phyloP scores from a whole-genome alignment of 2,888 invertebrate species.

The Prenolepis imparis region DNA sequence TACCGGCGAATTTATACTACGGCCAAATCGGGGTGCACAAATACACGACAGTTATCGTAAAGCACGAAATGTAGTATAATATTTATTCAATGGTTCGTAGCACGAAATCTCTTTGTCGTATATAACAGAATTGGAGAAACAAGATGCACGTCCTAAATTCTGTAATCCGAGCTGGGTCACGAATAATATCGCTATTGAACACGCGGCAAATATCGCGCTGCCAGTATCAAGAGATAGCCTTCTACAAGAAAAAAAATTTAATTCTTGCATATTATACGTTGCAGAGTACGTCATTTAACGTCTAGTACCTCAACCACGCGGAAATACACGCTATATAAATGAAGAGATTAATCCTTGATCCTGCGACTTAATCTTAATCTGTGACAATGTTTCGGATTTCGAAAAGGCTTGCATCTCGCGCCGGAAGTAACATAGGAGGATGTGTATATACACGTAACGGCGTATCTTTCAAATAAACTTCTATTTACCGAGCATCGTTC shows the following conservation, averaged over 20 bases:
- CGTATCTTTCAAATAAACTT: slow-evolving; percentile 80
- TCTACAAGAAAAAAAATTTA: slow-evolving; percentile 3
- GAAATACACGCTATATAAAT: neutral
- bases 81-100: slow-evolving; percentile 44
- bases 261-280: neutral
- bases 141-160: slow-evolving; percentile 40
- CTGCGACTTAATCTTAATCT: neutral
- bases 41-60: slow-evolving; percentile 23
- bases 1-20: slow-evolving; percentile 4
- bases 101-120: slow-evolving; percentile 31
- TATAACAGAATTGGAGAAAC: slow-evolving; percentile 40
- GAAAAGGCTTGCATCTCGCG: neutral
- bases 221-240: neutral
- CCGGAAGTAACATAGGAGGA: neutral
- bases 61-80: slow-evolving; percentile 44
- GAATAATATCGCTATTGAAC: slow-evolving; percentile 38
- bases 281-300: neutral
- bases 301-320: neutral
- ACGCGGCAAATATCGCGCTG: slow-evolving; percentile 8
- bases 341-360: neutral
- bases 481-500: slow-evolving; percentile 81
- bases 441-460: slow-evolving; percentile 60
- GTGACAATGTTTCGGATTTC: neutral
- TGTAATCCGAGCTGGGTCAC: slow-evolving; percentile 32
- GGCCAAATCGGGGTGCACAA: slow-evolving; percentile 3